Evolutionary conservation across 30 jellyfish, hydroid and myxozoan genomes (phyloP).

Genomic region (Sanderia malayensis): DNA sequence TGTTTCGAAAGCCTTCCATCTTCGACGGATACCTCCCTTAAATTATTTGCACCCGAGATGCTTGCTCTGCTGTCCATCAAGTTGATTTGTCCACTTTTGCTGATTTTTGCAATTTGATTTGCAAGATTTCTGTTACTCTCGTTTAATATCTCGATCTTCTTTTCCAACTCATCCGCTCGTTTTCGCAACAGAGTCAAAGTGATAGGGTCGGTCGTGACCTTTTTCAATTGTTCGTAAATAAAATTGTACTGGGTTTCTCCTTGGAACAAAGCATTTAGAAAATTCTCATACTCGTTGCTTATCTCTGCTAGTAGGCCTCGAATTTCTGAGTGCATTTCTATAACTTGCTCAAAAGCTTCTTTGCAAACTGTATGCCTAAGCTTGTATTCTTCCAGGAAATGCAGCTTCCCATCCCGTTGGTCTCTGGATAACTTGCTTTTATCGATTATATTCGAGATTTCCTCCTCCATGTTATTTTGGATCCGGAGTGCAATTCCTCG

Average conservation of each 20-base stretch:
- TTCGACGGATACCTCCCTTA: no score
- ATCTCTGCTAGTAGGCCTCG: conserved; percentile 21
- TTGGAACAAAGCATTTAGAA: conserved; percentile 39
- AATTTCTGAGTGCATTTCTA: conserved; percentile 14
- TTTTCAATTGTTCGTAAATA: conserved; percentile 25
- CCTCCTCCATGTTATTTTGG: neutral
- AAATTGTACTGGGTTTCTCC: conserved; percentile 45
- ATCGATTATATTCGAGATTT: neutral
- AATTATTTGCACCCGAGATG: no score
- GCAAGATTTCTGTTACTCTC: conserved; percentile 22
- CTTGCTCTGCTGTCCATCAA: no score
- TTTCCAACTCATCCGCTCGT: conserved; percentile 42
- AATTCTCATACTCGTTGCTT: conserved; percentile 46
- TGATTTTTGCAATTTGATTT: neutral
- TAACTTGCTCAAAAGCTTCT: conserved; percentile 22
- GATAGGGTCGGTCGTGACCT: conserved; percentile 27
- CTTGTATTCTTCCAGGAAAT: conserved; percentile 6
- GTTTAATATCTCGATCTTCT: conserved; percentile 30
- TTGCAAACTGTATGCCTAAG: conserved; percentile 26
- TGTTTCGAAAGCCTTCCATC: no score
- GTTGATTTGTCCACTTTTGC: neutral
- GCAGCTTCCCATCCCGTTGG: neutral
- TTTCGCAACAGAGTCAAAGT: conserved; percentile 13
- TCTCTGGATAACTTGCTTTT: neutral
- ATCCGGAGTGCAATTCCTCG: neutral